phyloP scores from a whole-genome alignment of 2,888 invertebrate genomes.

The Calephelis perditalis region DNA sequence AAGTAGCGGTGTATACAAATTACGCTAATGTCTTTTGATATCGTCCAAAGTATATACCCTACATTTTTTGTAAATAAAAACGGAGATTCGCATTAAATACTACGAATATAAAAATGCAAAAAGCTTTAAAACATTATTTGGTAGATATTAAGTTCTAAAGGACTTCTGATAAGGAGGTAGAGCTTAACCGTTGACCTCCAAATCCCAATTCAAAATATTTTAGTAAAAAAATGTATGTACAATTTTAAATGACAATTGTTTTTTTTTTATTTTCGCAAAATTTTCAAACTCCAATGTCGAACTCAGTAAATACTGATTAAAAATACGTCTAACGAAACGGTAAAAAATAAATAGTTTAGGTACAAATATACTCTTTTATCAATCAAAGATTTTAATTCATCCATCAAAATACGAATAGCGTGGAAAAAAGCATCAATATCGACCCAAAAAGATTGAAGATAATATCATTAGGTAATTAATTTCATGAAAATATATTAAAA shows the following conservation, averaged over 20 bases:
- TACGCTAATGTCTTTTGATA: background rate
- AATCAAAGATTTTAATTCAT: no score
- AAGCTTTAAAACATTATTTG: slow-evolving; percentile 8
- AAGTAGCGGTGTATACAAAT: background rate
- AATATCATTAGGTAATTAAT: background rate
- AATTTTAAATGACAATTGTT: background rate
- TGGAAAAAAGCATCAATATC: background rate
- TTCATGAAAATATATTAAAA: slow-evolving; percentile 1
- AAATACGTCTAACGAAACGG: no score
- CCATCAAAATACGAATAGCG: no score
- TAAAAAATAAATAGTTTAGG: no score
- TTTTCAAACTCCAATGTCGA: no score
- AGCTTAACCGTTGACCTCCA: background rate
- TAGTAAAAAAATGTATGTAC: background rate
- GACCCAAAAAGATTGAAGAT: no score
- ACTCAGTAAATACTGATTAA: no score
- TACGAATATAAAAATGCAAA: slow-evolving; percentile 12
- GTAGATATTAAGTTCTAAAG: slow-evolving; percentile 7
- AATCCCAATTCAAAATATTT: background rate
- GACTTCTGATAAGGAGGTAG: background rate
- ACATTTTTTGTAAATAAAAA: slow-evolving; percentile 16
- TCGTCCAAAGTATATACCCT: background rate
- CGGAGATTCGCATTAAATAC: slow-evolving; percentile 19
- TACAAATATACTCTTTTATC: no score
- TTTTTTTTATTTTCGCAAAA: no score